Percentiles rank a stretch among this genome's conserved stretches.
phyloP scores from a whole-genome alignment of 92 coral and sea anemone species.

The Desmophyllum pertusum region DNA sequence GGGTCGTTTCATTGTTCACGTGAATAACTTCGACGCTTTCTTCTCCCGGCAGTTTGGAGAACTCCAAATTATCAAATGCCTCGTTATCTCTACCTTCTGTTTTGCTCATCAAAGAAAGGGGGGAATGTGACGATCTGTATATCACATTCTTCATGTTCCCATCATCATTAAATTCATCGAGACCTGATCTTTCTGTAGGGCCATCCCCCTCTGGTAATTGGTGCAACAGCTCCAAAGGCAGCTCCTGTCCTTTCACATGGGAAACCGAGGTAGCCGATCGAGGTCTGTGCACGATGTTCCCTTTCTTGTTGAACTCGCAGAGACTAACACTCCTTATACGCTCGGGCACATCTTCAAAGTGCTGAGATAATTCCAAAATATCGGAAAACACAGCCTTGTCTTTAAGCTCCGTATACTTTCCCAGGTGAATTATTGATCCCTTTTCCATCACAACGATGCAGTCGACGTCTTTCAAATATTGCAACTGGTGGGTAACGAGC shows the following conservation, averaged over 20 bases:
- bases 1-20: not conserved
- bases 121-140: too few relatives aligned
- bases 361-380: not conserved
- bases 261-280: not conserved
- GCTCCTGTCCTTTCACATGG: not conserved
- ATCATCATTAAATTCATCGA: too few relatives aligned
- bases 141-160: too few relatives aligned
- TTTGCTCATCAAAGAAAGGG: too few relatives aligned
- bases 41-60: not conserved
- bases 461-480: constrained; percentile 11
- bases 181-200: too few relatives aligned
- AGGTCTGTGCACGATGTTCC: too few relatives aligned
- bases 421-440: constrained; percentile 6
- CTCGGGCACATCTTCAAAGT: not conserved
- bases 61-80: not conserved
- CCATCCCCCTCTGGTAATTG: too few relatives aligned
- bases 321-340: not conserved
- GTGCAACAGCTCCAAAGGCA: too few relatives aligned
- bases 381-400: not conserved
- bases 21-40: not conserved
- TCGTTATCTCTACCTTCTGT: not conserved
- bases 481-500: constrained; percentile 17
- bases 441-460: not conserved
- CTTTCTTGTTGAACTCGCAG: not conserved
- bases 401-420: not conserved